These are phyloP conservation scores for Pterobdella sp. DNA, from an alignment of 2,888 invertebrate species.

Conservation along the genomic window DNA sequence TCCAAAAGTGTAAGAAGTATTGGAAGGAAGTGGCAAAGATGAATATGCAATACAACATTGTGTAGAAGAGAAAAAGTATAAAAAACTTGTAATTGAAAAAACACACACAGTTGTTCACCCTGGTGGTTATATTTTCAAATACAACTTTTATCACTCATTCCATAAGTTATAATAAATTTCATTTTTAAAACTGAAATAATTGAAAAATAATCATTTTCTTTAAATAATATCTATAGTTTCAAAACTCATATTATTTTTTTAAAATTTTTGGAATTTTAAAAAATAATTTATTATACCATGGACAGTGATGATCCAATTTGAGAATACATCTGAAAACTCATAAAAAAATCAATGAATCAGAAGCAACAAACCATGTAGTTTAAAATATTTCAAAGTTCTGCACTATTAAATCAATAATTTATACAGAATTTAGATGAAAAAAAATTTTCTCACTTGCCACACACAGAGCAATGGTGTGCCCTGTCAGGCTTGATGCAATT, in stretches of 20 bases:
- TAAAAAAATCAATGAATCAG: constrained; percentile 12
- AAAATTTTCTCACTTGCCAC: constrained; percentile 59
- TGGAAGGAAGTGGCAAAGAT: constrained; percentile 58
- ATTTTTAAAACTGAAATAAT: no score
- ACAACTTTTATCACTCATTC: no score
- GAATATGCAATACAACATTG: constrained; percentile 81
- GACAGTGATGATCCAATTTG: constrained; percentile 99
- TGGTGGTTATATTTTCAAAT: no score
- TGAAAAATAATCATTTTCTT: no score
- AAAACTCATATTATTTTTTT: no score
- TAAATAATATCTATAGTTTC: no score
- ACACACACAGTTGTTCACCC: constrained; percentile 90
- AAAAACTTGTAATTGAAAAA: constrained; percentile 98
- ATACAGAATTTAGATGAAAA: background rate
- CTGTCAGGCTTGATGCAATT: constrained; percentile 90
- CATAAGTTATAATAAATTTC: no score
- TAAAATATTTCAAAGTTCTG: background rate
- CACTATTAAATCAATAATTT: no score
- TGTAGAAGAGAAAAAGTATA: constrained; percentile 90
- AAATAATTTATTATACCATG: no score
- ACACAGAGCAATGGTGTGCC: constrained; percentile 94
- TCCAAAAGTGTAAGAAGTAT: constrained; percentile 54
- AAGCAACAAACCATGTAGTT: background rate
- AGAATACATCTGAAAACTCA: constrained; percentile 64
- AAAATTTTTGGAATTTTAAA: no score